Conservation (phyloP, 30 jellyfish, hydroid and myxozoan genomes). For the Aurelia aurita complex sp. Pacific region DNA sequence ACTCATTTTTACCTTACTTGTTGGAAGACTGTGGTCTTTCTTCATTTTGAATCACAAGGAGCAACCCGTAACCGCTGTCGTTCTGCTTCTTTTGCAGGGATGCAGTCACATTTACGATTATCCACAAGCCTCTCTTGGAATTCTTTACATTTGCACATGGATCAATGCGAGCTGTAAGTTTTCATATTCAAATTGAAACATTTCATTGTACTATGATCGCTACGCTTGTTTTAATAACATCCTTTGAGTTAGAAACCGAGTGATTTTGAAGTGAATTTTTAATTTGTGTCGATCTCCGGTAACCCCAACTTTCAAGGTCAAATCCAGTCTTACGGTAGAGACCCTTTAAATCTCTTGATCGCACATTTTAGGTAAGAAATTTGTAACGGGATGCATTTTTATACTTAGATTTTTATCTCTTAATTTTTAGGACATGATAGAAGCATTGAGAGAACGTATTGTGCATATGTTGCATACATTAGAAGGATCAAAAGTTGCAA, state of each 20-base stretch:
- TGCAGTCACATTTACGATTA: constrained; percentile 59
- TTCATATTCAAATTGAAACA: not conserved
- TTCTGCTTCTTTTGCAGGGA: constrained; percentile 46
- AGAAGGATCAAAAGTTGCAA: constrained; percentile 88
- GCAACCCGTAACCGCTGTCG: no score
- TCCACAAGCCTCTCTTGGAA: constrained; percentile 78
- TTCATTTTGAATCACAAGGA: no score
- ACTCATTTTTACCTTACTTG: no score
- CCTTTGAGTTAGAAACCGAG: no score
- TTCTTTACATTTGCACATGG: constrained; percentile 71
- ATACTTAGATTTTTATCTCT: no score
- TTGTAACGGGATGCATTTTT: no score
- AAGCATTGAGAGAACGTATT: constrained; percentile 59
- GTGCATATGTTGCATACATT: constrained; percentile 81
- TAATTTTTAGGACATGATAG: constrained; percentile 90
- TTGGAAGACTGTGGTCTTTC: no score
- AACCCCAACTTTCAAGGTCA: not conserved
- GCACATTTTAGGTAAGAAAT: no score
- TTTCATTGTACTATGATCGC: no score
- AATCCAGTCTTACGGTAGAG: not conserved
- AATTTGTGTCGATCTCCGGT: not conserved
- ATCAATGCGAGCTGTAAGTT: constrained; percentile 50
- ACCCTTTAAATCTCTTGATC: no score
- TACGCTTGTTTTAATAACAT: no score
- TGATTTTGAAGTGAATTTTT: no score